Evolutionary conservation across 2,888 invertebrate species (phyloP).

Genomic region (Julus scanicus): DNA sequence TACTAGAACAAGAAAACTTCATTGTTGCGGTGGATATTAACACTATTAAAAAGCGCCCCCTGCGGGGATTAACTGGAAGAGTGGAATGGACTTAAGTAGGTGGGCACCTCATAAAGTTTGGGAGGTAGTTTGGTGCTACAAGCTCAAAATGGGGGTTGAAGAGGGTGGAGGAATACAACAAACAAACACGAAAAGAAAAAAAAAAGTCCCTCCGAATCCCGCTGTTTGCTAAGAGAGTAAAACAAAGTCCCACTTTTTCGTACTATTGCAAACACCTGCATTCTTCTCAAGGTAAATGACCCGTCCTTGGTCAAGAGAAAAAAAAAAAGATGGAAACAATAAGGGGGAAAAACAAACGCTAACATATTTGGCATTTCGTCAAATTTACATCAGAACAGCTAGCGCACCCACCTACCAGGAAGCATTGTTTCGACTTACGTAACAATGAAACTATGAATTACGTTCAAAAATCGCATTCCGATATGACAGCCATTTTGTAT

Average conservation of each 20-base stretch:
- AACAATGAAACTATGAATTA: neutral
- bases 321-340: neutral
- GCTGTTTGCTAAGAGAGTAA: neutral
- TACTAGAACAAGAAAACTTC: neutral
- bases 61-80: neutral
- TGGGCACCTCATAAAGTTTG: neutral
- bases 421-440: neutral
- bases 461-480: neutral
- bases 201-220: neutral
- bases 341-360: neutral
- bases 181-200: neutral
- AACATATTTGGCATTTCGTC: neutral
- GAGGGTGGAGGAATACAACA: neutral
- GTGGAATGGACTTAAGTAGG: neutral
- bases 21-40: no score
- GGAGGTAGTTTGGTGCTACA: neutral
- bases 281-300: conserved; percentile 1
- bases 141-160: neutral
- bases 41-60: neutral
- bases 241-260: neutral
- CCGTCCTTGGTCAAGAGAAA: neutral
- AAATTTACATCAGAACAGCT: neutral
- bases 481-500: neutral
- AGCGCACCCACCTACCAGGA: neutral
- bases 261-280: neutral